Conservation (phyloP, 2,888 invertebrate genomes). For the Xestoiulus laeticollis region DNA sequence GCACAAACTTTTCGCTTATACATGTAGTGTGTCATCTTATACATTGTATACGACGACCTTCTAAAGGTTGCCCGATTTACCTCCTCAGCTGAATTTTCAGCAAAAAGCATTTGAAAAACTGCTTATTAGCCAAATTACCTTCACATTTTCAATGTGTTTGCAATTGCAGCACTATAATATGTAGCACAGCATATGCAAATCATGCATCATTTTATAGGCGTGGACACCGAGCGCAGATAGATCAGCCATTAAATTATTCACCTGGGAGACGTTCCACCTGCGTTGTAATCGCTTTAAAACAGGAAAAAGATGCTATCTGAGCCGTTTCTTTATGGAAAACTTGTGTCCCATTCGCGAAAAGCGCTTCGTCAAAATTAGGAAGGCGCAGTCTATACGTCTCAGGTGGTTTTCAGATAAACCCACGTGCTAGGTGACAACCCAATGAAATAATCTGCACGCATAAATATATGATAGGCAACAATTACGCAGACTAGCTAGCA, state of each 20-base stretch:
- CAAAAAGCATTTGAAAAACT: neutral
- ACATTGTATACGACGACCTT: too few relatives aligned
- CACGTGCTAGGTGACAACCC: neutral
- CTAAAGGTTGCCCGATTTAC: too few relatives aligned
- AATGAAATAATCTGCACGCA: neutral
- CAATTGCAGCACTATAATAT: too few relatives aligned
- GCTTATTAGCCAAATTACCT: neutral
- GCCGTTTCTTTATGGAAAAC: neutral
- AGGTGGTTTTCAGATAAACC: neutral
- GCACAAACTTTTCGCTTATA: too few relatives aligned
- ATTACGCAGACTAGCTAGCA: neutral
- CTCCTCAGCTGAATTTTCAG: too few relatives aligned
- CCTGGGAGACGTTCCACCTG: constrained; percentile 7
- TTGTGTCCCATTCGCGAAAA: neutral
- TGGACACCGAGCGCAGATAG: neutral
- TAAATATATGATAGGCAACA: neutral
- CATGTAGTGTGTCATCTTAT: too few relatives aligned
- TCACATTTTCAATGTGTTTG: neutral
- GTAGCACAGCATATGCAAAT: neutral
- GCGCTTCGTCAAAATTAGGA: neutral
- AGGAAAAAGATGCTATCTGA: neutral
- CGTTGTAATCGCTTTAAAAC: neutral
- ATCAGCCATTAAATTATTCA: neutral
- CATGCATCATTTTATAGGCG: neutral
- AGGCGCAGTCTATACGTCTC: neutral